Percentiles rank a stretch among this genome's conserved stretches.
Conservation (phyloP, 2,888 invertebrate genomes). For the Drosophila infuscata region DNA sequence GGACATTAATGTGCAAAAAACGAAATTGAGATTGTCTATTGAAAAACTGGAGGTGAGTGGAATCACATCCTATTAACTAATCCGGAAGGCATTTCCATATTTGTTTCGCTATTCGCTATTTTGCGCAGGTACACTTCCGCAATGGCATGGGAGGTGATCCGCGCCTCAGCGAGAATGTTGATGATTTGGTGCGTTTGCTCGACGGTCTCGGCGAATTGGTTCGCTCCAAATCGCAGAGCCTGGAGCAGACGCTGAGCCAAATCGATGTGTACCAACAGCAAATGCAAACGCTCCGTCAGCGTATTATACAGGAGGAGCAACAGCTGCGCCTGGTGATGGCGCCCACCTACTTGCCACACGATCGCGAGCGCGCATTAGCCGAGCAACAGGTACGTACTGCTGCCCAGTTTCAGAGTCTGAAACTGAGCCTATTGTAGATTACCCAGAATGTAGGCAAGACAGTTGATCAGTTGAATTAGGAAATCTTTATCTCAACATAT, state of each 20-base stretch:
- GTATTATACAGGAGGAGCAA: conserved; percentile 94
- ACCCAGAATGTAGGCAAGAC: conserved; percentile 26
- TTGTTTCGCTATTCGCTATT: neutral
- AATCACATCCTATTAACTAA: conserved; percentile 22
- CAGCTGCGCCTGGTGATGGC: conserved; percentile 93
- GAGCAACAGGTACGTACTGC: conserved; percentile 92
- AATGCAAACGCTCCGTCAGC: conserved; percentile 92
- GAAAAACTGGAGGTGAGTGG: conserved; percentile 94
- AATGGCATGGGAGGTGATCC: conserved; percentile 93
- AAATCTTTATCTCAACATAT: conserved; percentile 10
- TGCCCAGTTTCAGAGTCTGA: conserved; percentile 8
- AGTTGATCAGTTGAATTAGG: conserved; percentile 32
- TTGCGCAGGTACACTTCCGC: conserved; percentile 92
- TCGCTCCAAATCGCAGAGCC: conserved; percentile 85
- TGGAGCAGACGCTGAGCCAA: conserved; percentile 92
- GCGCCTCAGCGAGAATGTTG: conserved; percentile 90
- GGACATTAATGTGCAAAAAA: conserved; percentile 95
- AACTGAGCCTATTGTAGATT: conserved; percentile 28
- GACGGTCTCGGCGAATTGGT: conserved; percentile 86
- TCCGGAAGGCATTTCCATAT: conserved; percentile 32
- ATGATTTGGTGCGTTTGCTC: conserved; percentile 89
- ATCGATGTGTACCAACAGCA: conserved; percentile 95
- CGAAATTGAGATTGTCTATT: conserved; percentile 94
- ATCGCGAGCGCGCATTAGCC: conserved; percentile 91
- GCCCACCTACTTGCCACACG: conserved; percentile 93